Base-by-base conservation (phyloP, 2,888 invertebrate species). In the Trichacis sp. region DNA sequence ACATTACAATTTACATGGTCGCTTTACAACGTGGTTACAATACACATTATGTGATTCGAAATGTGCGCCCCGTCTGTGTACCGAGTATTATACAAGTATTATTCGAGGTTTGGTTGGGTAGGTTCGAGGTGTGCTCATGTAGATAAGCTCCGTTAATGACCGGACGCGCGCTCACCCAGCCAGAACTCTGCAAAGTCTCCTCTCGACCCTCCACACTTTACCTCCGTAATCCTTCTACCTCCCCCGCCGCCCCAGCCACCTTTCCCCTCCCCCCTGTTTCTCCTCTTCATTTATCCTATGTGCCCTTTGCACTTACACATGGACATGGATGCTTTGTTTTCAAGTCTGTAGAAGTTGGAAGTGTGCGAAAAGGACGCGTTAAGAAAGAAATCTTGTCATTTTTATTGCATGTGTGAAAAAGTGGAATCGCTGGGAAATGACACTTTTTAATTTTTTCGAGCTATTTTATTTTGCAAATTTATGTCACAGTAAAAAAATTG, bases 101-200 rank as follows among this genome's bases (percentile, higher is more conserved):
- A n/a, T n/a, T n/a, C 50, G 68, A 70, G 78, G 79, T 77, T 80
- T 73, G 78, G 78, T 78, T 80, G 77, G 77, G 75, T 81, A 77
- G 73, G 77, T 80, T 80, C 77, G 82, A 84, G 83, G 83, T 84
- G 83, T 84, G 83, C 83, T 84, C 83, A 83, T 84, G 83, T 84
- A 84, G 83, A 84, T 84, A 84, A 84, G 83, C 83, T 84, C 82
- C 79, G 84, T 84, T 84, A 84, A 84, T 84, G 84, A 84, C 83
- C 84, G 83, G 83, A 83, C 83, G 83, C 79, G 82, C 79, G 84
- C 75, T 82, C 84, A 84, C 82, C 82, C 83, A 84, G 83, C 82
- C 82, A 83, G 83, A 83, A 83, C 83, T 82, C 80, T 80, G 79
- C 82, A 76, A 82, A 82, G 79, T 77, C 77, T 77, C 77, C 70